Evolutionary conservation across 2,797 vertebrate genomes (phyloP).

Genomic region (Leuciscus waleckii): DNA sequence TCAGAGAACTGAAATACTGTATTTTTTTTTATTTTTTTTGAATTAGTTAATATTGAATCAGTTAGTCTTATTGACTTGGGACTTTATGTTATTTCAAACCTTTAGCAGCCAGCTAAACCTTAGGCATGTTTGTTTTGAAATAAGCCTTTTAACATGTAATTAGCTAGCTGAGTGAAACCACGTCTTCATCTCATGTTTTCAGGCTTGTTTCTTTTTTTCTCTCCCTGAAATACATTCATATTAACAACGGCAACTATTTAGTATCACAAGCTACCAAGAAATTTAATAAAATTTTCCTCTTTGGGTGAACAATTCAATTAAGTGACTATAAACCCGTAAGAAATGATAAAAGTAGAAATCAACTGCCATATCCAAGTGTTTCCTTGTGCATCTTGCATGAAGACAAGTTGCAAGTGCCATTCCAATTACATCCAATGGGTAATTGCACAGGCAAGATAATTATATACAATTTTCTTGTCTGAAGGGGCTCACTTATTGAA

Average conservation of each 20-base stretch:
- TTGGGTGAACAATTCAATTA: too few species aligned
- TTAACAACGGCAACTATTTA: slow-evolving; percentile 13
- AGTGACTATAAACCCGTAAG: too few species aligned
- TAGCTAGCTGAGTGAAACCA: slow-evolving; percentile 21
- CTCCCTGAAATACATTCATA: slow-evolving; percentile 9
- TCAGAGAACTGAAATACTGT: neutral
- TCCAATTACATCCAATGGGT: slow-evolving; percentile 63
- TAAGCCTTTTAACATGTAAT: slow-evolving; percentile 50
- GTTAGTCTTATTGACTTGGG: slow-evolving; percentile 37
- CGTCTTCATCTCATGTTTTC: slow-evolving; percentile 10
- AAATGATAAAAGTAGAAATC: too few species aligned
- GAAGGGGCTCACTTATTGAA: slow-evolving; percentile 63
- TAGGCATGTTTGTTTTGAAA: slow-evolving; percentile 49
- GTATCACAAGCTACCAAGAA: neutral
- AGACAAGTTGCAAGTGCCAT: slow-evolving; percentile 57
- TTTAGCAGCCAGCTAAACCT: slow-evolving; percentile 43
- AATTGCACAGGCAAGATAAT: slow-evolving; percentile 65
- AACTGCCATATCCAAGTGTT: slow-evolving; percentile 4
- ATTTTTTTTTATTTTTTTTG: neutral
- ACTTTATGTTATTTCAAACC: slow-evolving; percentile 42
- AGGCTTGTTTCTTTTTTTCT: neutral
- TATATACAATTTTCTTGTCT: slow-evolving; percentile 63
- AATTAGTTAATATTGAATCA: slow-evolving; percentile 37
- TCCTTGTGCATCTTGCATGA: slow-evolving; percentile 36
- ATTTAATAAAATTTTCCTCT: too few species aligned